Base-by-base conservation (phyloP, 2,797 vertebrate species). In the Staurois parvus region DNA sequence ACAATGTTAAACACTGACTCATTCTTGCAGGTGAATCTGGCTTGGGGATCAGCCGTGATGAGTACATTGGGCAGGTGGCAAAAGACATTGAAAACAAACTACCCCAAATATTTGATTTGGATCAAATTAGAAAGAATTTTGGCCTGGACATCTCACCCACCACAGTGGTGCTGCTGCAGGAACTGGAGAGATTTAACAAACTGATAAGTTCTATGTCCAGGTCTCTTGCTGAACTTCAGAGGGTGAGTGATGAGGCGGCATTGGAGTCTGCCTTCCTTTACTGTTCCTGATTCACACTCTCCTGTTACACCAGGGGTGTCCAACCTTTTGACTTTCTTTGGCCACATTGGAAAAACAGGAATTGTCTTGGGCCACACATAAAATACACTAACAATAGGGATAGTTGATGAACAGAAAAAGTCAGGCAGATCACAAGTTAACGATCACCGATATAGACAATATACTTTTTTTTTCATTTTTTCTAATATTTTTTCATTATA, bases 1-100 rank as follows among this genome's bases (percentile, higher is more conserved):
- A 17, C 13, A 21, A n/a, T 72, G 29, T 37, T 15, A 34, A 37
- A 30, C 6, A 4, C 40, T 24, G 15, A 21, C 59, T n/a, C 76
- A 42, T 85, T 24, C 37, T n/a, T 73, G 28, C 45, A 99, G 98
- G 97, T 83, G 97, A 99, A 88, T 95, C 95, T 9, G 90, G 95
- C 32, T 89, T 85, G 17, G 95, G 95, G 83, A 91, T 98, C 72
- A 96, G 97, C 81, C 92, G 96, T 1, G 98, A 99, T 0, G 96
- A 98, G 28, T 95, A 97, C 85, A 96, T 99, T 48, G 91, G 93
- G 86, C 96, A 96, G 34, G 95, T 98, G 87, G 97, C 97, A 29
- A 95, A 95, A 88, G 97, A 99, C 90, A 97, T 99, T 88, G 96
- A 96, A 79, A 96, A 93, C 92, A 98, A 97, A 92, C 91, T 99